These are phyloP conservation scores for Lamprotornis superbus DNA, from an alignment of 2,113 vertebrate genomes.

Conservation along the genomic window DNA sequence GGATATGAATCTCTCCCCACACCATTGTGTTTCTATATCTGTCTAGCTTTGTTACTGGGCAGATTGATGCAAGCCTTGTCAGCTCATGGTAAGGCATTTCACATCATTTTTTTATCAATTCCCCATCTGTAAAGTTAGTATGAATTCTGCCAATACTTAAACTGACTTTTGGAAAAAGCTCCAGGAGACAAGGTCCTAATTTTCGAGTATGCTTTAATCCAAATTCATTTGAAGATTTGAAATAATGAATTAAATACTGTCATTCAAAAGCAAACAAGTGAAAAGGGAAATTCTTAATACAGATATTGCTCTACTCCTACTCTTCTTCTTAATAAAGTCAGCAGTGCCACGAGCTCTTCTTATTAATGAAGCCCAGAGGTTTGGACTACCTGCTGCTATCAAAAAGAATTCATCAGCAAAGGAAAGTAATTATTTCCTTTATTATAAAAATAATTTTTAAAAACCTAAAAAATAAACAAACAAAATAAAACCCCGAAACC, in stretches of 20 bases:
- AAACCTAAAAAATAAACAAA: not conserved
- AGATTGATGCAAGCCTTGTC: not conserved
- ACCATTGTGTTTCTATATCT: not conserved
- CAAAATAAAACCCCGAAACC: not conserved
- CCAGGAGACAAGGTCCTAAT: not conserved
- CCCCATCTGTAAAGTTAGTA: not conserved
- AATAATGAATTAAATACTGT: not conserved
- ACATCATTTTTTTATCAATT: not conserved
- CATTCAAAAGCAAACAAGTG: not conserved
- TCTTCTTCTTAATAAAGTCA: not conserved
- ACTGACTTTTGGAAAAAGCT: not conserved
- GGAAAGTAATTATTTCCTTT: not conserved
- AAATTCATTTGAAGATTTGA: not conserved
- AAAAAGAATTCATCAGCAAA: not conserved
- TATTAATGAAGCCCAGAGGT: not conserved
- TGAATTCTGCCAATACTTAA: not conserved
- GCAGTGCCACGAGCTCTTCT: not conserved
- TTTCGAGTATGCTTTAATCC: not conserved
- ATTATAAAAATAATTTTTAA: not conserved
- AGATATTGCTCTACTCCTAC: not conserved
- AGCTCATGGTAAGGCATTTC: not conserved
- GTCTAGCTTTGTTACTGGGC: not conserved
- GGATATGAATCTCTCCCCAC: accelerated
- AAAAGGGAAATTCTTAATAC: not conserved
- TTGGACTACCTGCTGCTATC: not conserved